Conservation (phyloP, 2,113 vertebrate species). For the Hemiscyllium ocellatum region DNA sequence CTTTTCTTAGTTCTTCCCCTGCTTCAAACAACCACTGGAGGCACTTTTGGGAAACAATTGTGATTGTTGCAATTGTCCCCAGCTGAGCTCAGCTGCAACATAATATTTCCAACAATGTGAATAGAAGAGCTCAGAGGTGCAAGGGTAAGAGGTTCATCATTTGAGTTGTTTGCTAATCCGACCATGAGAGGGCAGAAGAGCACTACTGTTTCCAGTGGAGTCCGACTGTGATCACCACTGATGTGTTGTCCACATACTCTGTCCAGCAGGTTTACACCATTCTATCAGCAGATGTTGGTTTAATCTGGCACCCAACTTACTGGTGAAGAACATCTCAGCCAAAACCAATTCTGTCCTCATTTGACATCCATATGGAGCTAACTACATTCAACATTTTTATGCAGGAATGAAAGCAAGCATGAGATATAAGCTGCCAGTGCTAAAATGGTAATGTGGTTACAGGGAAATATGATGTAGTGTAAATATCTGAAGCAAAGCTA, state of each 20-base stretch:
- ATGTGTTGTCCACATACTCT: neutral
- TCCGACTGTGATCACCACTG: neutral
- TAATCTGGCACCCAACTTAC: neutral
- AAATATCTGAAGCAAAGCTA: neutral
- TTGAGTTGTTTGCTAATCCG: neutral
- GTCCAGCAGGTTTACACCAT: neutral
- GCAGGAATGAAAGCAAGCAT: neutral
- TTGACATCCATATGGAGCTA: neutral
- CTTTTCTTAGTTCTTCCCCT: neutral
- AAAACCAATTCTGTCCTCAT: neutral
- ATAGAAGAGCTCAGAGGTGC: neutral
- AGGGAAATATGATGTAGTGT: neutral
- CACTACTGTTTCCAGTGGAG: neutral
- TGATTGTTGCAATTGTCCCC: neutral
- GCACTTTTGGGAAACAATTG: neutral
- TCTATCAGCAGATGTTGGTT: neutral
- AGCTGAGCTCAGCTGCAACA: neutral
- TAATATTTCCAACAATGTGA: neutral
- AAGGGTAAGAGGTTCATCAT: neutral
- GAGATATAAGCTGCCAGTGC: neutral
- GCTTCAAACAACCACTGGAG: neutral
- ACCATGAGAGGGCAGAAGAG: constrained; percentile 13
- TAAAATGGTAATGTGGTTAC: neutral
- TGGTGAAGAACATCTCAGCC: neutral
- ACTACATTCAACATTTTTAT: neutral